Evolutionary conservation across 2,888 invertebrate genomes (phyloP), one percentile per base, ranked within the genome.

Genomic region (Diarsia dahlii): DNA sequence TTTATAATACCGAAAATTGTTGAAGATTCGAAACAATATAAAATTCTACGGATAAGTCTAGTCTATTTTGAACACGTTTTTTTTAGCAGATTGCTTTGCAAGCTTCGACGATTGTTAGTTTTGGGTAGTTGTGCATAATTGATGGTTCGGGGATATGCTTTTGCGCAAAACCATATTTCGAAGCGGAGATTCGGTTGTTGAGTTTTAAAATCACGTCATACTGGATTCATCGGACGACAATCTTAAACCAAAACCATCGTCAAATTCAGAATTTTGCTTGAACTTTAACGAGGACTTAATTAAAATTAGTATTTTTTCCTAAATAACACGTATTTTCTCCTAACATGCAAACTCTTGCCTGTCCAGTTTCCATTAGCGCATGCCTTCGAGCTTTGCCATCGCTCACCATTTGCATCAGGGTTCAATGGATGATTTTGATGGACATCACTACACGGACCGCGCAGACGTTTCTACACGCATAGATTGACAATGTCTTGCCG

Each of bases 401-500:
- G 87, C 89, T 90, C 87, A 84, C 87, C 74, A 91, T 91, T 90
- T 91, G 89, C 90, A 90, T 90, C 87, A 77, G 80, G 80, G 85
- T 87, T 90, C 88, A 91, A 90, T 91, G 90, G 90, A 86, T 85
- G 88, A 90, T 91, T 93, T 93, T 94, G 94, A 93, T 89, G 87
- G 94, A 92, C 93, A 91, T 91, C 91, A 90, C 84, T 90, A 88
- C 91, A 89, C 91, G 89, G 85, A 73, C 88, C 82, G 87, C 88
- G 78, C 73, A 86, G 92, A 91, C 92, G 79, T 90, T 87, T 87
- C 90, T 90, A 90, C 91, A 91, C 88, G 91, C 90, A 89, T 87
- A 90, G 94, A 94, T 93, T 94, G 94, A 93, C 94, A 94, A 94
- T 92, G 92, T 93, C 91, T 90, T 85, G 88, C 86, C 89, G 82